Base-by-base conservation (phyloP, 2,113 vertebrate species). In the Corythornis madagascariensis region DNA sequence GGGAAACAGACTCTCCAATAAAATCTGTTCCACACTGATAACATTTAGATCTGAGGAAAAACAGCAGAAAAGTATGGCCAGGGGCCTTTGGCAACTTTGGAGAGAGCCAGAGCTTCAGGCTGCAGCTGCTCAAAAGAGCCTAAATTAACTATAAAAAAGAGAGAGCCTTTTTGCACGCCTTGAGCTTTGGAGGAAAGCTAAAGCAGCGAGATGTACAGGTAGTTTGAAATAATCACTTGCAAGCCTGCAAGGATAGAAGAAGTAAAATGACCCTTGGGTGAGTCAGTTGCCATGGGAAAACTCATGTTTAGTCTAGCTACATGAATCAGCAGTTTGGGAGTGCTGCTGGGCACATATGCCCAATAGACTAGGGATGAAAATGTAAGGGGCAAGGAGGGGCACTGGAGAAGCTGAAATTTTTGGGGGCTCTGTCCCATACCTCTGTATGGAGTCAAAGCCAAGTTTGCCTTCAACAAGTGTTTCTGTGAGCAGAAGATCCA, bases 21-120 rank as follows among this genome's bases (percentile, higher is more conserved):
- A 88, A 94, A 94, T 88, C 75, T 95, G 93, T 94, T 92, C 38
- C 74, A 92, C 72, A 77, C 29, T 66, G 92, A 96, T 95, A 96
- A 90, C 72, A 89, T 94, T 95, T 89, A 80, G 75, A 91, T 92
- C 79, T 86, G 82, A 94, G 28, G 24, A 67, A 73, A 91, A 91
- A 12, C 50, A 43, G 28, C 25, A 86, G 79, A 83, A 86, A 92
- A 94, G 79, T 91, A 77, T 80, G 79, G 72, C 90, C 90, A 91
- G 72, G 29, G 64, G 85, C 85, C 38, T 83, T 83, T 92, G 75
- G 72, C 75, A 83, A 48, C 79, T 95, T 94, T 1, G 33, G 85
- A 94, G 75, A 88, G 64, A 83, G 43, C 2, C 56, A 66, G 22
- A 83, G 52, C 52, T 96, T 31, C 75, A 79, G 57, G 55, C 66